Evolutionary conservation across 2,113 vertebrate species (phyloP).

Genomic region (Perognathus longimembris): DNA sequence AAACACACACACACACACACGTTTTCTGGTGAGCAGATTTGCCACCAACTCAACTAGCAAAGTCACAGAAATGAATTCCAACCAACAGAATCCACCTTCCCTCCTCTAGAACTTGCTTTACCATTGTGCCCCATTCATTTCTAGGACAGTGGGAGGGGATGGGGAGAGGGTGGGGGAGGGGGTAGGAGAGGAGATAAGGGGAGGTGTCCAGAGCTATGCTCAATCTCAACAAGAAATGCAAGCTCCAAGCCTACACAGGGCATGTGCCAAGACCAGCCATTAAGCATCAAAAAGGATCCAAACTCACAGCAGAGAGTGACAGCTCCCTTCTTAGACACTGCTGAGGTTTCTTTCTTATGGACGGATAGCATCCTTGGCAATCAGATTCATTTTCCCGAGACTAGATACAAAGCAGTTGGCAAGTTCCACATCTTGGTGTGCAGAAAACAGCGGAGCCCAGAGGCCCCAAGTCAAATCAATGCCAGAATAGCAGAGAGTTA

Average conservation of each 20-base stretch:
- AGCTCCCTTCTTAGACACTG: neutral
- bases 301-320: neutral
- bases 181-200: no score
- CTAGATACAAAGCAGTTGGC: neutral
- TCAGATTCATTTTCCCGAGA: neutral
- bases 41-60: neutral
- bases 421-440: neutral
- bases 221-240: neutral
- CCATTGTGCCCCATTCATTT: slow-evolving; percentile 1
- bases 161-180: no score
- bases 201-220: neutral
- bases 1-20: neutral
- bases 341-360: neutral
- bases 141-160: neutral
- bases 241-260: neutral
- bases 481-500: neutral
- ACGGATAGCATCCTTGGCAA: slow-evolving; percentile 28
- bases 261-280: neutral
- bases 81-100: neutral
- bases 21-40: neutral
- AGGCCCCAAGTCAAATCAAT: neutral
- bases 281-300: neutral
- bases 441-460: neutral
- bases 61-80: neutral
- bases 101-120: neutral